Base-by-base conservation (phyloP, 2,888 invertebrate genomes). In the Drosophila melanocephala region DNA sequence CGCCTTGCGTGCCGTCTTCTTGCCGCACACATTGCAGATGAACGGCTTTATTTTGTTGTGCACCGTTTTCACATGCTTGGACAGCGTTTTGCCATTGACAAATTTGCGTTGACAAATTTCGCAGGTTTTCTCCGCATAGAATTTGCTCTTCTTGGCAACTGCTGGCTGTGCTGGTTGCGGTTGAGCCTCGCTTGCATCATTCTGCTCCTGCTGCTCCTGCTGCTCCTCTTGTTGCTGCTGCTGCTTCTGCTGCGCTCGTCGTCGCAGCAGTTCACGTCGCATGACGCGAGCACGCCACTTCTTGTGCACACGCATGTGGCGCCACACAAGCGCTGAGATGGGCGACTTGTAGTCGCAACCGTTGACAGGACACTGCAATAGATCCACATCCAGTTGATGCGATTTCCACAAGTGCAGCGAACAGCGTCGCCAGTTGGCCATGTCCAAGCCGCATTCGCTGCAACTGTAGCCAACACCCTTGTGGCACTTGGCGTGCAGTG, bases 31-130 rank as follows among this genome's bases (percentile, higher is more conserved):
- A 83, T 95, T 95, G 88, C 97, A 97, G 39, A 95, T 95, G 81
- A 96, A 97, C 0, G 96, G 96, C 82, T 96, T 96, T 56, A 96
- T 94, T 91, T 96, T 96, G 75, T 96, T 95, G 91, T 97, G 97
- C 1, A 97, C 96, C 0, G 95, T 94, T 89, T 96, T 95, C 44
- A 96, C 94, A 81, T 96, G 96, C 88, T 95, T 95, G 66, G 96
- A 96, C 10, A 96, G 92, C 65, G 95, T 95, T 91, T 96, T 96
- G 0, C 95, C 95, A 87, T 96, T 96, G 0, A 96, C 95, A 92
- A 96, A 96, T 58, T 94, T 95, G 60, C 96, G 94, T 50, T 95
- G 94, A 90, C 97, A 97, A 58, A 96, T 95, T 62, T 95, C 95
- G 84, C 97, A 97, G 22, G 95, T 95, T 81, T 95, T 95, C 47